These are phyloP conservation scores for Odocoileus hemionus DNA, from an alignment of 2,113 vertebrate species.

Conservation along the genomic window DNA sequence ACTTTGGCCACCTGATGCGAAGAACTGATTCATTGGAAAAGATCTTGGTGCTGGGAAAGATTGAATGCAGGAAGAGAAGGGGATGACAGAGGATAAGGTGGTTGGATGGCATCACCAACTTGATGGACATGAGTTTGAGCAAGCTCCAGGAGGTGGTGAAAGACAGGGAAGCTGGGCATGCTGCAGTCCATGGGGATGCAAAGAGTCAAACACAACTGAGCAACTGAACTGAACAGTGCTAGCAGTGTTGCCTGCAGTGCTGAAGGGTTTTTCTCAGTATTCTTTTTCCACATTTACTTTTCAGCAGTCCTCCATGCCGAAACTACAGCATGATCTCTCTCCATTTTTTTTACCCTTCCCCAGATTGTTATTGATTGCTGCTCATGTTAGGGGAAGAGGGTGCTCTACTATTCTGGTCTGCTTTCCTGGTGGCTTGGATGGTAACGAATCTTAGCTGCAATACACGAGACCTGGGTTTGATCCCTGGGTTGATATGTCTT, in stretches of 20 bases:
- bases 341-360: background rate
- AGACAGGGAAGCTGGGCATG: background rate
- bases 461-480: rapidly evolving
- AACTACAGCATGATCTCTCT: background rate
- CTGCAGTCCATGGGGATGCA: background rate
- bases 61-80: background rate
- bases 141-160: background rate
- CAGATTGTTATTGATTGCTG: background rate
- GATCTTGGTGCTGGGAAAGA: background rate
- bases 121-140: background rate
- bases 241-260: background rate
- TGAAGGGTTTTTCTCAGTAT: background rate
- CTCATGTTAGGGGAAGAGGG: background rate
- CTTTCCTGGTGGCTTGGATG: background rate
- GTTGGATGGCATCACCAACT: background rate
- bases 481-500: background rate
- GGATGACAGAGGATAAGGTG: background rate
- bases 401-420: background rate
- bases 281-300: background rate
- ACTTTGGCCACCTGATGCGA: background rate
- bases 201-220: background rate
- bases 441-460: background rate
- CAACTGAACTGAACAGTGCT: background rate
- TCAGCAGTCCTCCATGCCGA: background rate
- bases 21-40: background rate